phyloP scores from a whole-genome alignment of 2,797 vertebrate genomes.

The Pagetopsis macropterus region DNA sequence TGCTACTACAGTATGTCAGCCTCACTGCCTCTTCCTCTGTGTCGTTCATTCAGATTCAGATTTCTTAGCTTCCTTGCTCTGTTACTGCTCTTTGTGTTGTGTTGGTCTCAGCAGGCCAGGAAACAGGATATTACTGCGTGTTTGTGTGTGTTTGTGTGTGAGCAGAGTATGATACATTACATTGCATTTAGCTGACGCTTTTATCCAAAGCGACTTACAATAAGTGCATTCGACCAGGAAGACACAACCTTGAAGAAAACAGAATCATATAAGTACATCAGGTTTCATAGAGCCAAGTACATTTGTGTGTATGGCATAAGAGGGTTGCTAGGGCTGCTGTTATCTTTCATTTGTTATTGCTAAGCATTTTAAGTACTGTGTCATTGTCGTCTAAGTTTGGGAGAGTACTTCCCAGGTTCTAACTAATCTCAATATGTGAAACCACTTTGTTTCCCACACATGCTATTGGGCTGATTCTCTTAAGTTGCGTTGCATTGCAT shows the following conservation, averaged over 20 bases:
- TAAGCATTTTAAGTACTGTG: slow-evolving; percentile 6
- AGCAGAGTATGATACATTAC: slow-evolving; percentile 15
- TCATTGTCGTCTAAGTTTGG: not conserved
- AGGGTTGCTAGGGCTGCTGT: slow-evolving; percentile 15
- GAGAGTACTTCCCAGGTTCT: slow-evolving; percentile 1
- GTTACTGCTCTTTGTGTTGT: slow-evolving; percentile 50
- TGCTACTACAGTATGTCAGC: slow-evolving; percentile 13
- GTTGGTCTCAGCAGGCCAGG: slow-evolving; percentile 60
- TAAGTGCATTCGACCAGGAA: too few species aligned
- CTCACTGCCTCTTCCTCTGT: not conserved
- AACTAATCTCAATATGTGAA: slow-evolving; percentile 7
- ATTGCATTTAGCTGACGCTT: too few species aligned
- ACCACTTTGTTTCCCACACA: slow-evolving; percentile 36
- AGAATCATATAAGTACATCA: too few species aligned
- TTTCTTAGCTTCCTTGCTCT: slow-evolving; percentile 25
- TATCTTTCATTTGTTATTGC: slow-evolving; percentile 35
- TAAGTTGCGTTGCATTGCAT: slow-evolving; percentile 72
- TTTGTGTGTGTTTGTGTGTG: slow-evolving; percentile 32
- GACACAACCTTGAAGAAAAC: too few species aligned
- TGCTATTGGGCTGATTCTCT: slow-evolving; percentile 15
- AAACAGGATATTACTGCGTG: slow-evolving; percentile 75
- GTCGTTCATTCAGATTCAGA: slow-evolving; percentile 42
- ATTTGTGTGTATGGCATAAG: slow-evolving; percentile 30
- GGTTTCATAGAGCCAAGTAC: not conserved
- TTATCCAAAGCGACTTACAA: too few species aligned